Evolutionary conservation across 2,113 vertebrate genomes (phyloP).

Genomic region (Craseonycteris thonglongyai): DNA sequence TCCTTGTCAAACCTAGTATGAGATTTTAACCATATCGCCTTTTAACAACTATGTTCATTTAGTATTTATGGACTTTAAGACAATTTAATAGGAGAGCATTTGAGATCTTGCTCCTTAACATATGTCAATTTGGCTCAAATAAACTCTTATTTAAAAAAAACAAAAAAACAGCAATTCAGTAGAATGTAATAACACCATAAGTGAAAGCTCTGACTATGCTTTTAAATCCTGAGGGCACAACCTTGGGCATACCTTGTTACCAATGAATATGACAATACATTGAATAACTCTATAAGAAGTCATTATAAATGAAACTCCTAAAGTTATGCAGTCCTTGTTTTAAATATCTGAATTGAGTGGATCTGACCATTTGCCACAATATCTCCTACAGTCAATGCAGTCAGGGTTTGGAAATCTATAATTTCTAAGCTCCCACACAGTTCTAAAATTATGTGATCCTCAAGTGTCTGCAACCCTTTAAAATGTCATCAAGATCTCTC

Average conservation of each 20-base stretch:
- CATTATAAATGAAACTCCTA: neutral
- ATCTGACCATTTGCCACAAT: neutral
- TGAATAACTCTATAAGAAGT: neutral
- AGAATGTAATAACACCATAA: neutral
- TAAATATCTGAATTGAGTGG: neutral
- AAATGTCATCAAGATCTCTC: neutral
- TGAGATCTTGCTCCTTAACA: too few relatives aligned
- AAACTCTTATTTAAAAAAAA: too few relatives aligned
- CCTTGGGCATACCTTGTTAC: neutral
- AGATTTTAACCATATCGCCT: neutral
- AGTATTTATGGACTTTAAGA: neutral
- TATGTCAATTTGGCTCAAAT: too few relatives aligned
- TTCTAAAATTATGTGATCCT: neutral
- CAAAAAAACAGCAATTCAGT: too few relatives aligned
- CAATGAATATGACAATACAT: neutral
- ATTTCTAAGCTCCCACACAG: neutral
- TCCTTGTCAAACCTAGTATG: neutral
- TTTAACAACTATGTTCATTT: neutral
- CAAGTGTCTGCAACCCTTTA: neutral
- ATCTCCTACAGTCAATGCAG: neutral
- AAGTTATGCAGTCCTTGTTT: neutral
- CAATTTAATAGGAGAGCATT: neutral
- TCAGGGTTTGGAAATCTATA: neutral
- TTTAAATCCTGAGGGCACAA: neutral
- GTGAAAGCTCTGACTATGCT: neutral